Percentiles rank a stretch among this genome's conserved stretches.
phyloP scores from a whole-genome alignment of 1,140 invertebrate species.

The Lutraria rhynchaena region DNA sequence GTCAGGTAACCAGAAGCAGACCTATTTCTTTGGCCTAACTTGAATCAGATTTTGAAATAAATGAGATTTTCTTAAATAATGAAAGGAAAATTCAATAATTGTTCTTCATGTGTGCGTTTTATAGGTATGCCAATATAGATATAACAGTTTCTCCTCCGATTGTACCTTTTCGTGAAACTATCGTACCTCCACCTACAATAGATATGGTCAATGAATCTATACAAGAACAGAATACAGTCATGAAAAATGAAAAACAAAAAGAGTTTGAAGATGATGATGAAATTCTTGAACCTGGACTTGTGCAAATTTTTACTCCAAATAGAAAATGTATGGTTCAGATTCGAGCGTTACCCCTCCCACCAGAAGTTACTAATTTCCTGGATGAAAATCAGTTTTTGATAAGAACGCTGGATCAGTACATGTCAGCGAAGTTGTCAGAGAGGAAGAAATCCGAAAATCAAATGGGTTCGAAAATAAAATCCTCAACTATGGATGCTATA shows the following conservation, averaged over 20 bases:
- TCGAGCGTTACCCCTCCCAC: constrained; percentile 90
- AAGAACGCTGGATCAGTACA: constrained; percentile 83
- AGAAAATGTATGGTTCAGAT: constrained; percentile 89
- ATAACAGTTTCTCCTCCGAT: constrained; percentile 96
- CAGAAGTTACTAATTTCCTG: constrained; percentile 88
- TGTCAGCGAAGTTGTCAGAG: constrained; percentile 49
- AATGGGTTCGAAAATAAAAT: constrained; percentile 58
- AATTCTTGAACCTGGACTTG: constrained; percentile 78
- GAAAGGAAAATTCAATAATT: too few species aligned
- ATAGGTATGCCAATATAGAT: constrained; percentile 93
- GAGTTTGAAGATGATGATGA: constrained; percentile 77
- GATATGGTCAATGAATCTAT: constrained; percentile 96
- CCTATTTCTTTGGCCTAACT: too few species aligned
- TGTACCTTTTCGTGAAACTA: constrained; percentile 97
- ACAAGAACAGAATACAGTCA: constrained; percentile 83
- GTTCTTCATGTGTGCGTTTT: constrained; percentile 70
- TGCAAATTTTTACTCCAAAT: constrained; percentile 88
- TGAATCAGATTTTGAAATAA: too few species aligned
- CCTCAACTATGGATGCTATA: constrained; percentile 82
- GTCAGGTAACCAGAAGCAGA: too few species aligned
- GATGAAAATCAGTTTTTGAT: constrained; percentile 86
- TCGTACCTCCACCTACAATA: constrained; percentile 90
- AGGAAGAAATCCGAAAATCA: constrained; percentile 46
- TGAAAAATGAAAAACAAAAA: constrained; percentile 65
- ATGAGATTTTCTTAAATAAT: too few species aligned